Base-by-base conservation (phyloP, 1,140 invertebrate species). In the Vanessa atalanta region DNA sequence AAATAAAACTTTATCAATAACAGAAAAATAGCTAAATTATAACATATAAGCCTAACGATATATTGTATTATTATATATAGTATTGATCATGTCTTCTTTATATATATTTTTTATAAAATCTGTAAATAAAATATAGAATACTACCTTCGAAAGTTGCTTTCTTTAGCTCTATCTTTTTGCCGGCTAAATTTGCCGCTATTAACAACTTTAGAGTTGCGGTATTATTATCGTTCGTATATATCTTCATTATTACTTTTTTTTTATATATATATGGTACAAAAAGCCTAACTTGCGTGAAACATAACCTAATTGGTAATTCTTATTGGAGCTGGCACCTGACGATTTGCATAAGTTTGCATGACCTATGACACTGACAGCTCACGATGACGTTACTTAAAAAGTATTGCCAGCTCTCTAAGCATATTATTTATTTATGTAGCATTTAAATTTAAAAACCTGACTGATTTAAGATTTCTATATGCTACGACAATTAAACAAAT, bases 201-300 rank as follows among this genome's bases (percentile, higher is more conserved):
- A 96, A 79, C 71, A 96, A 79, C 83, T 97, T 96, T 70, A 97
- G 88, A 6, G 95, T 94, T 37, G 95, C 94, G 8, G 95, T 95
- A 93, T 96, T 97, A 77, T 94, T 95, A 79, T 95, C 94, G 82
- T 96, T 96, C 50, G 95, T 95, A 73, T 93, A 94, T 66, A 96
- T 93, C 74, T 94, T 95, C 95, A 96, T 96, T 88, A 87, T 94
- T 63, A 55, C 26, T 65, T 72, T 67, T 50, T 80, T 77, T 47
- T 74, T 55, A 61, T 74, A 37, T 11, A 47, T 73, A 60, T 51
- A 43, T 67, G 12, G 53, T 43, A 78, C 64, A 69, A 77, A 70
- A 67, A 61, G 12, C 51, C 43, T 60, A 66, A 63, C 14, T 60
- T 73, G 68, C 57, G 16, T 48, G 47, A 73, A n/a, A 77, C 75